These are phyloP conservation scores for Pherbina coryleti DNA, from an alignment of 2,888 invertebrate species.

Conservation along the genomic window DNA sequence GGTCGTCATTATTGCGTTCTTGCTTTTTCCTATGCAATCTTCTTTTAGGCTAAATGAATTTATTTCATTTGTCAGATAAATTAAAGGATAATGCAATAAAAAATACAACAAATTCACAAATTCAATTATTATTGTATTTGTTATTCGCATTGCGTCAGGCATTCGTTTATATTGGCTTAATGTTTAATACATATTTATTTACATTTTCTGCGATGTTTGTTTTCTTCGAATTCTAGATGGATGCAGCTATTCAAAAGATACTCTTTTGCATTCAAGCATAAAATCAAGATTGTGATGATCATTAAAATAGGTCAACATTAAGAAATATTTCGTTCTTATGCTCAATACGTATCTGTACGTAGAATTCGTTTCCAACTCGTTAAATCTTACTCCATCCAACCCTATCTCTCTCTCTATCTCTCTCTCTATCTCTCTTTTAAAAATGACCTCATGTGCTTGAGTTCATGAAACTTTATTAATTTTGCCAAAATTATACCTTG, in stretches of 20 bases:
- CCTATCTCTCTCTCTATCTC: too few relatives aligned
- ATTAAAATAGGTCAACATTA: slow-evolving; percentile 41
- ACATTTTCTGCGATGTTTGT: not conserved
- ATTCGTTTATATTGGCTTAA: slow-evolving; percentile 40
- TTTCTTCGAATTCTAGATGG: slow-evolving; percentile 16
- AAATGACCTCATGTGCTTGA: too few relatives aligned
- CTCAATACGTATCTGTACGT: too few relatives aligned
- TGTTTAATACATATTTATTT: not conserved
- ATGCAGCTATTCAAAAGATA: not conserved
- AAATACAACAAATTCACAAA: slow-evolving; percentile 5
- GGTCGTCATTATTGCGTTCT: not conserved
- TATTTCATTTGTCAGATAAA: slow-evolving; percentile 42
- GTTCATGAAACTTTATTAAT: too few relatives aligned
- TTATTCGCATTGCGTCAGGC: slow-evolving; percentile 23
- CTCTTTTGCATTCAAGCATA: not conserved
- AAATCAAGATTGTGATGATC: slow-evolving; percentile 19
- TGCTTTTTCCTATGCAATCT: not conserved
- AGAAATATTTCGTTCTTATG: too few relatives aligned
- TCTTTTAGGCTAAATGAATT: slow-evolving; percentile 1
- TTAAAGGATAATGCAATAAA: slow-evolving; percentile 59
- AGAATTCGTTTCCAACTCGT: too few relatives aligned
- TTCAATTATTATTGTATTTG: slow-evolving; percentile 2
- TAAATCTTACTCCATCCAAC: too few relatives aligned
- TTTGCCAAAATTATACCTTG: too few relatives aligned
- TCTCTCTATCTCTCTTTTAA: too few relatives aligned